Evolutionary conservation across 2,888 invertebrate species (phyloP).

Genomic region (Carterocephalus palaemon): DNA sequence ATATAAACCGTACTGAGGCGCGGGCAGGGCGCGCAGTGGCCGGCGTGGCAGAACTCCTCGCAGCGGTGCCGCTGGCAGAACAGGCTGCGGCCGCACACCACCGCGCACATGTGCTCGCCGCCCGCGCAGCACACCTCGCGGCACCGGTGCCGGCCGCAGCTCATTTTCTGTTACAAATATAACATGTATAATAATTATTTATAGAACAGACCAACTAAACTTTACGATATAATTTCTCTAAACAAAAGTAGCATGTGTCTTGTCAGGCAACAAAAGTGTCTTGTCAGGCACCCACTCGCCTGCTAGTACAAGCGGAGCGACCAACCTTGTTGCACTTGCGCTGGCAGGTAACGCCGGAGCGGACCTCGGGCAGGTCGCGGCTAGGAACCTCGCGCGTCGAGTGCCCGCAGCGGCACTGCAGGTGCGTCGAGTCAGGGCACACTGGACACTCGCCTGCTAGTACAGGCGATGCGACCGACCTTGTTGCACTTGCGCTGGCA

Average conservation of each 20-base stretch:
- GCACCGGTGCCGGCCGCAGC: conserved; percentile 94
- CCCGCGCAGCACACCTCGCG: conserved; percentile 93
- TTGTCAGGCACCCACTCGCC: too few relatives aligned
- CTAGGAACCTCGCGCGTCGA: conserved; percentile 90
- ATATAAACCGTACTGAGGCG: conserved; percentile 80
- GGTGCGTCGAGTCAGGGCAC: conserved; percentile 85
- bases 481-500: conserved; percentile 96
- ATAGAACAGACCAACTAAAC: too few relatives aligned
- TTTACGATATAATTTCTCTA: too few relatives aligned
- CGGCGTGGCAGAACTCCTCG: conserved; percentile 92
- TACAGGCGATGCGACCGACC: conserved; percentile 64
- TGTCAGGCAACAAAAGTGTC: too few relatives aligned
- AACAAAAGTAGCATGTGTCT: too few relatives aligned
- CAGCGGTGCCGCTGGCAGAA: conserved; percentile 94
- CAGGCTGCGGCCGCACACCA: conserved; percentile 88
- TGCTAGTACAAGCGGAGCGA: too few relatives aligned
- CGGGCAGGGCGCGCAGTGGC: conserved; percentile 88
- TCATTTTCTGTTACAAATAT: conserved; percentile 79
- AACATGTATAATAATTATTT: too few relatives aligned
- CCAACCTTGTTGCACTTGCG: conserved; percentile 91
- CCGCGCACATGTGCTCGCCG: conserved; percentile 88
- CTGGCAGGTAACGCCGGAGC: conserved; percentile 89
- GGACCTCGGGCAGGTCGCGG: conserved; percentile 82
- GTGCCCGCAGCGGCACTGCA: conserved; percentile 91
- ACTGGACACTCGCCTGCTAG: conserved; percentile 85